Evolutionary conservation across 1,140 invertebrate species (phyloP).

Genomic region (Oncopodura yosiiana): DNA sequence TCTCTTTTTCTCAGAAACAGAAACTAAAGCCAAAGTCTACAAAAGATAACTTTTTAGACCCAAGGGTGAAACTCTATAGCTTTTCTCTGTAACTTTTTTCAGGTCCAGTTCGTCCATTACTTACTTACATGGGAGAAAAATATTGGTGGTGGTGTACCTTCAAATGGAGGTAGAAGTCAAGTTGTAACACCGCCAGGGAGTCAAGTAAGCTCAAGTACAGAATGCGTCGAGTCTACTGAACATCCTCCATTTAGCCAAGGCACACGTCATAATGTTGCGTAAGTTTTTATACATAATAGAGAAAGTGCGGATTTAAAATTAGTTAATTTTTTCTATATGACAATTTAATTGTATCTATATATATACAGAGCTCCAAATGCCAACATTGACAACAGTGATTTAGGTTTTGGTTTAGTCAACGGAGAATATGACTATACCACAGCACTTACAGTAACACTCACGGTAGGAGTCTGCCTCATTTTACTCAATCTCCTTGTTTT

Average conservation of each 20-base stretch:
- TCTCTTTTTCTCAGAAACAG: no score
- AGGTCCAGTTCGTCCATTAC: slow-evolving; percentile 55
- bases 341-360: no score
- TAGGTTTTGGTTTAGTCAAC: neutral
- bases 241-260: slow-evolving; percentile 28
- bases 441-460: slow-evolving; percentile 81
- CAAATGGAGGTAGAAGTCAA: slow-evolving; percentile 13
- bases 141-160: slow-evolving; percentile 9
- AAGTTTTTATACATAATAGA: slow-evolving; percentile 6
- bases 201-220: slow-evolving; percentile 45
- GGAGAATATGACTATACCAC: slow-evolving; percentile 65
- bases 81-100: slow-evolving; percentile 5
- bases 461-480: slow-evolving; percentile 67
- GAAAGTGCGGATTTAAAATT: neutral
- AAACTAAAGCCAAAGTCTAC: no score
- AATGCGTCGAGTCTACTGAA: slow-evolving; percentile 45
- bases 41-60: neutral
- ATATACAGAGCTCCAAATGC: no score
- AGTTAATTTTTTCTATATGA: neutral
- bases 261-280: slow-evolving; percentile 28
- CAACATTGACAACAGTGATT: neutral
- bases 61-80: neutral
- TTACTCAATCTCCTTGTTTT: slow-evolving; percentile 88
- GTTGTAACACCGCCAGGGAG: slow-evolving; percentile 25
- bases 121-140: slow-evolving; percentile 21